Evolutionary conservation across 2,113 vertebrate genomes (phyloP).

Genomic region (Nestor notabilis): DNA sequence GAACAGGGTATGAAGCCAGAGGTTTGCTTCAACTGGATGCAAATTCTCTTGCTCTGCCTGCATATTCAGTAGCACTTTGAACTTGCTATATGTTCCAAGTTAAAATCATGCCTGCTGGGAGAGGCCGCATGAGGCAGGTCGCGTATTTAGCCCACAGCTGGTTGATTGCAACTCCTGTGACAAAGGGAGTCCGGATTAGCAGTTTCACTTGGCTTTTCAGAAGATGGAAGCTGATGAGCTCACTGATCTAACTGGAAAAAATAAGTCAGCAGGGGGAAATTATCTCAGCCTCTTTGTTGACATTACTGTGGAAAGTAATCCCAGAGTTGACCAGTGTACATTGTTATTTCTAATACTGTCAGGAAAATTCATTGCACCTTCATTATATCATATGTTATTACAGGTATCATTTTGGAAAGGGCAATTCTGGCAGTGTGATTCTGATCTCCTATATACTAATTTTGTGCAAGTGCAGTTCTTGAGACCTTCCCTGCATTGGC

Average conservation of each 20-base stretch:
- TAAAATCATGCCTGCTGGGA: background rate
- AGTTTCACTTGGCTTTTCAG: slow-evolving; percentile 38
- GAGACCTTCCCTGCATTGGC: slow-evolving; percentile 21
- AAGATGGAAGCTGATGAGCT: slow-evolving; percentile 39
- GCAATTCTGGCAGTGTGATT: background rate
- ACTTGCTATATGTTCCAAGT: background rate
- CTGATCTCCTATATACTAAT: background rate
- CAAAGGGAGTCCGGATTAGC: slow-evolving; percentile 19
- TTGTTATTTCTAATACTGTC: slow-evolving; percentile 59
- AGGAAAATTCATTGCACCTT: slow-evolving; percentile 47
- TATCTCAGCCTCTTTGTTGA: slow-evolving; percentile 60
- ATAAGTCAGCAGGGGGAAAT: slow-evolving; percentile 57
- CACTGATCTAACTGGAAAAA: slow-evolving; percentile 56
- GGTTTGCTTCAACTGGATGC: background rate
- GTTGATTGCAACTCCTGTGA: background rate
- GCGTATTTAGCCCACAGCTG: background rate
- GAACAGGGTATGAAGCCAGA: background rate
- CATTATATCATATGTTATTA: slow-evolving; percentile 60
- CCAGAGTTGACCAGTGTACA: background rate
- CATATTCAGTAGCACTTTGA: background rate
- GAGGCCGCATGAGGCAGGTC: background rate
- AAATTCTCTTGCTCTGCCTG: background rate
- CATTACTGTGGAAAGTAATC: slow-evolving; percentile 35
- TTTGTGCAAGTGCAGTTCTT: slow-evolving; percentile 20
- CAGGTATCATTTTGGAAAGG: slow-evolving; percentile 37